A percentile compares a stretch with the other conserved stretches of the same genome.
Conservation (phyloP, 2,113 vertebrate species). For the Miniopterus natalensis region DNA sequence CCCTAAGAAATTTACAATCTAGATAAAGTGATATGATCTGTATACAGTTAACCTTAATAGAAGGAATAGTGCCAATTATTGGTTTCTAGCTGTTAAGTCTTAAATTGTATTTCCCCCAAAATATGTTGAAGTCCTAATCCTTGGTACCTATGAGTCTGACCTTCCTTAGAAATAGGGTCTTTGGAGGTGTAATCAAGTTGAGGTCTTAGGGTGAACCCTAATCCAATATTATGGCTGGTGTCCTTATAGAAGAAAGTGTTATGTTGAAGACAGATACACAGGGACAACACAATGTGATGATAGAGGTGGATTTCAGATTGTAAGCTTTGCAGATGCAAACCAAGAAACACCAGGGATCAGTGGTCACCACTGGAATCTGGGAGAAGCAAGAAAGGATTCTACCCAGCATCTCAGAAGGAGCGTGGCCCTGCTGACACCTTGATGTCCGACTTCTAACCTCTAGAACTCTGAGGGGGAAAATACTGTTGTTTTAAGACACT, state of each 20-base stretch:
- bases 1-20: not conserved
- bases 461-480: not conserved
- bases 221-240: not conserved
- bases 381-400: not conserved
- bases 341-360: not conserved
- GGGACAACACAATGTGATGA: not conserved
- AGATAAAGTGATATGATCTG: not conserved
- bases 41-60: not conserved
- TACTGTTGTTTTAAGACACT: not conserved
- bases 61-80: not conserved
- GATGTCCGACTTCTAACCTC: not conserved
- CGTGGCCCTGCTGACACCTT: not conserved
- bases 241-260: not conserved
- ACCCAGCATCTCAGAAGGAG: not conserved
- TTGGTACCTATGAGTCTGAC: not conserved
- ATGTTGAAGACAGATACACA: not conserved
- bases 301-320: not conserved
- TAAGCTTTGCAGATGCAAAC: not conserved
- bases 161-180: constrained; percentile 20
- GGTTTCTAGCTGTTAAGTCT: not conserved
- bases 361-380: not conserved
- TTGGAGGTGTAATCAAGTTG: not conserved
- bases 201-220: not conserved
- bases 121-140: not conserved
- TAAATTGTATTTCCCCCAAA: not conserved